Percentiles rank a stretch among this genome's conserved stretches.
Conservation (phyloP, 2,888 invertebrate genomes). For the Andrena hattorfiana region DNA sequence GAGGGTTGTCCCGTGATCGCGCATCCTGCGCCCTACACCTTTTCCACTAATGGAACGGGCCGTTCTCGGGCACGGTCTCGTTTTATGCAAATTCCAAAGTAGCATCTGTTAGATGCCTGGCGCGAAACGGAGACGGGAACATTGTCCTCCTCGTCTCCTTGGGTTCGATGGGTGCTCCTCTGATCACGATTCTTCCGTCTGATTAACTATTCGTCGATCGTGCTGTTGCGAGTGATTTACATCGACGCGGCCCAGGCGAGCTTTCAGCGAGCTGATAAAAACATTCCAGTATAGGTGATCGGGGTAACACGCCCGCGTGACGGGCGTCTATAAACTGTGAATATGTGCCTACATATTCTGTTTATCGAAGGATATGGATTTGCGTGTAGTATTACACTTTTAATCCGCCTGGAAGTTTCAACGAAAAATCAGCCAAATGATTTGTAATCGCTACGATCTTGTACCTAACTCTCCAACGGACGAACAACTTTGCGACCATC, state of each 20-base stretch:
- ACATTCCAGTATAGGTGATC: too few relatives aligned
- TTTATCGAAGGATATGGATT: too few relatives aligned
- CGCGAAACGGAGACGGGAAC: slow-evolving; percentile 41
- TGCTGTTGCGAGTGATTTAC: not conserved
- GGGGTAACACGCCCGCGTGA: too few relatives aligned
- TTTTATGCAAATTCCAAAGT: slow-evolving; percentile 81
- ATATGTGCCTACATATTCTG: too few relatives aligned
- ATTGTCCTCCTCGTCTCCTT: too few relatives aligned
- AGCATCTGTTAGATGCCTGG: slow-evolving; percentile 77
- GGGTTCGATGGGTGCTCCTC: slow-evolving; percentile 17
- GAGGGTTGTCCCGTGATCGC: not conserved
- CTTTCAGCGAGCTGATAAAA: too few relatives aligned
- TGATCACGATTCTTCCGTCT: not conserved
- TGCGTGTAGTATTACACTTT: too few relatives aligned
- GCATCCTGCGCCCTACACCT: not conserved
- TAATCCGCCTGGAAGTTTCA: not conserved
- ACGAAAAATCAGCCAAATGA: not conserved
- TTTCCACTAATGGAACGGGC: too few relatives aligned
- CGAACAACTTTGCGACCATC: not conserved
- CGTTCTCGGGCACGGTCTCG: too few relatives aligned
- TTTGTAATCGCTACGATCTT: not conserved
- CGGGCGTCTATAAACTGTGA: too few relatives aligned
- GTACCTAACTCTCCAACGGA: not conserved
- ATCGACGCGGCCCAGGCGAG: too few relatives aligned
- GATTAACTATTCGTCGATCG: not conserved